Evolutionary conservation across 2,888 invertebrate species (phyloP), one percentile per base, ranked within the genome.

Genomic region (Piscicola geometra): DNA sequence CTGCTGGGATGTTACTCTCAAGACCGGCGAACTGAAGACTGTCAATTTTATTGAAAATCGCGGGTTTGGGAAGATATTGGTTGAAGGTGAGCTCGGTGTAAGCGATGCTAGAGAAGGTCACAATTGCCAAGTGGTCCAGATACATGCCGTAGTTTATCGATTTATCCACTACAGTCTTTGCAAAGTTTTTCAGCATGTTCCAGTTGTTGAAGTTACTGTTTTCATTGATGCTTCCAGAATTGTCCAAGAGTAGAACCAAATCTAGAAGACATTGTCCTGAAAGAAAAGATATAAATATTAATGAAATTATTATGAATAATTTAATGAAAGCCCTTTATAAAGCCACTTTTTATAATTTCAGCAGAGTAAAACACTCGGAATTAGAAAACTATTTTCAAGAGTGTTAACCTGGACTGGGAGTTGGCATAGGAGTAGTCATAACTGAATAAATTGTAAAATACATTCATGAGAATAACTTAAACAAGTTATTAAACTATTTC

Each of bases 201-300:
- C 75, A 77, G 52, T 77, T 77, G 67, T 75, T 52, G n/a, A n/a
- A n/a, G 25, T 74, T 75, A 15, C 60, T 36, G 12, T 28, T n/a
- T 28, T 71, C 69, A 35, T 75, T 75, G 52, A 77, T 75, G 71
- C 77, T 77, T 21, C 77, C 77, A 21, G 77, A 77, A 52, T 70
- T 77, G 47, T 77, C 77, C 30, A 77, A 30, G 15, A 77, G 36
- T 2, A 73, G 60, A 1, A 35, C n/a, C 1, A 73, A 30, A 33
- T 73, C 73, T 0, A 73, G n/a, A 47, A 35, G 36, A 33, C 73
- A 73, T 64, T 73, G 56, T 35, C 73, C 73, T 73, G 33, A 1
- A 72, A 25, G n/a, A 9, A n/a, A n/a, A n/a, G n/a, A n/a, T n/a
- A n/a, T n/a, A n/a, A n/a, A n/a, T n/a, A n/a, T n/a, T n/a, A n/a